Conservation (phyloP, 2,888 invertebrate species). For the Drosophila paracracens region DNA sequence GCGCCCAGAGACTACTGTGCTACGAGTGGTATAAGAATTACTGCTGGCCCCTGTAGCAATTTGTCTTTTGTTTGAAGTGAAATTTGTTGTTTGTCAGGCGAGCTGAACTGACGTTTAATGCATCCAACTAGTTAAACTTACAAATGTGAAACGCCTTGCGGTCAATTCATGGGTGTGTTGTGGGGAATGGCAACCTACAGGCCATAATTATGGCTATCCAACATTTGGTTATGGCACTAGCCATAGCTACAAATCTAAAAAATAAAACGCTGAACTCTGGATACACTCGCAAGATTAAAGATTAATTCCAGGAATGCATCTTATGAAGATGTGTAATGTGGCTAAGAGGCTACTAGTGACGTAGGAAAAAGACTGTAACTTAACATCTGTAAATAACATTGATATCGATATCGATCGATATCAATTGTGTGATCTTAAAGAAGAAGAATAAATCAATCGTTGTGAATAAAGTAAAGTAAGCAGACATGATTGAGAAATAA, state of each 20-base stretch:
- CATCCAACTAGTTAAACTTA: conserved; percentile 52
- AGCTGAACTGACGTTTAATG: conserved; percentile 61
- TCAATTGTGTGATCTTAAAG: neutral
- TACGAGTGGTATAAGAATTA: conserved; percentile 8
- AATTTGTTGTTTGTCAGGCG: conserved; percentile 75
- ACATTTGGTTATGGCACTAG: conserved; percentile 58
- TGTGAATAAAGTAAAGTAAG: neutral
- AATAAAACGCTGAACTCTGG: neutral
- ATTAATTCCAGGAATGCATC: neutral
- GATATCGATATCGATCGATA: neutral
- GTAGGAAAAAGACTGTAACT: neutral
- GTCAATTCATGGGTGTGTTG: conserved; percentile 5
- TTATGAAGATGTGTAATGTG: neutral
- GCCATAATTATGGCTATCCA: conserved; percentile 64
- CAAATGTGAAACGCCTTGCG: conserved; percentile 50
- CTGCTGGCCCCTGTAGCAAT: conserved; percentile 64
- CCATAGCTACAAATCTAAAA: conserved; percentile 19
- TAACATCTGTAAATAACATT: neutral
- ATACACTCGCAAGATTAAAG: conserved; percentile 24
- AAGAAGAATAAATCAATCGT: neutral
- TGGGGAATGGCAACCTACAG: conserved; percentile 11
- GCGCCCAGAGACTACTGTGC: conserved; percentile 14
- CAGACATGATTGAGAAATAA: neutral
- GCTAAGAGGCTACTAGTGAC: neutral
- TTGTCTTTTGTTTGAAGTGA: conserved; percentile 80